Conservation (phyloP, 2,113 vertebrate genomes). For the Myiozetetes cayanensis region DNA sequence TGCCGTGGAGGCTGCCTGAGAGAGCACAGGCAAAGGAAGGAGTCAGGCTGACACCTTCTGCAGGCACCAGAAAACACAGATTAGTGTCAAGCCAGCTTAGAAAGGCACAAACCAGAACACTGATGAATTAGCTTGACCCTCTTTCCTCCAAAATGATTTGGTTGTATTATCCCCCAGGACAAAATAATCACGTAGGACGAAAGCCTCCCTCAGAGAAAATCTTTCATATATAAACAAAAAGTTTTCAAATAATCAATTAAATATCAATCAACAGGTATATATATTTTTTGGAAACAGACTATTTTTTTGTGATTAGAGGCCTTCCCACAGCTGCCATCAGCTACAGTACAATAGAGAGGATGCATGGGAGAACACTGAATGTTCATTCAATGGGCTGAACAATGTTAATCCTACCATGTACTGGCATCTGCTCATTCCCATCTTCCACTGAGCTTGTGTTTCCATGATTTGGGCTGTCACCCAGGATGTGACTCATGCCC, state of each 20-base stretch:
- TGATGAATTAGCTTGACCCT: background rate
- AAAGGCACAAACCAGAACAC: background rate
- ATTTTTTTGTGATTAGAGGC: background rate
- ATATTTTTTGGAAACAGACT: background rate
- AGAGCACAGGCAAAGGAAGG: background rate
- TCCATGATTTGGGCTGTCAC: background rate
- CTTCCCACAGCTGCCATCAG: background rate
- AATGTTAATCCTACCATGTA: background rate
- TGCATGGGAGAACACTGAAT: background rate
- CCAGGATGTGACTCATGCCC: background rate
- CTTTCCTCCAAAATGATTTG: background rate
- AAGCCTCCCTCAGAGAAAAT: background rate
- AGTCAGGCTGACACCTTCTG: background rate
- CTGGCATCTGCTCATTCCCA: background rate
- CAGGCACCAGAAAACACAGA: background rate
- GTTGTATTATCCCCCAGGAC: background rate
- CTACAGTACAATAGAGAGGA: background rate
- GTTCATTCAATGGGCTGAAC: background rate
- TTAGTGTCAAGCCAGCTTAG: background rate
- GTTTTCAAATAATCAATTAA: background rate
- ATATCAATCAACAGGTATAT: background rate
- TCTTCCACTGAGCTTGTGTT: background rate
- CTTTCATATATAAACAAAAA: background rate
- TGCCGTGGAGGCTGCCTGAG: background rate
- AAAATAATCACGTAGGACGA: background rate